Percentiles rank a stretch among this genome's conserved stretches.
phyloP scores from a whole-genome alignment of 1,140 invertebrate species.

The Magallana ariakensis region DNA sequence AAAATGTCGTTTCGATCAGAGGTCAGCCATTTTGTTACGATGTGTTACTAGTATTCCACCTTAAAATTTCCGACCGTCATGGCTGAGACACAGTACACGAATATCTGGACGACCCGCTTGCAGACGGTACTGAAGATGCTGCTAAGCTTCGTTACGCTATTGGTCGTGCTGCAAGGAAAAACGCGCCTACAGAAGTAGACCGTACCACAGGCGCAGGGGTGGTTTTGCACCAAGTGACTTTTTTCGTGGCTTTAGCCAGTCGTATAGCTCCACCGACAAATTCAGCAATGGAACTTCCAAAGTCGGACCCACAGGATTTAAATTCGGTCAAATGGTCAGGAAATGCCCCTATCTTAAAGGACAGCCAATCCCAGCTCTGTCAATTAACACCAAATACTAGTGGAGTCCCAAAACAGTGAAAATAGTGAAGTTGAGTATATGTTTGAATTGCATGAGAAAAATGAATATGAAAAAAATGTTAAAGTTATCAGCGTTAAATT shows the following conservation, averaged over 20 bases:
- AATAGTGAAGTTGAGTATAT: conserved; percentile 15
- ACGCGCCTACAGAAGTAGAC: not conserved
- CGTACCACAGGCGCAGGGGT: not conserved
- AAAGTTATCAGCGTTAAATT: not conserved
- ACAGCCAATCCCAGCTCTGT: not conserved
- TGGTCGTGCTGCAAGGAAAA: conserved; percentile 2
- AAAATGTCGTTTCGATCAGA: too few species aligned
- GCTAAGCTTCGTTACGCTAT: conserved; percentile 37
- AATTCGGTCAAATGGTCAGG: conserved; percentile 4
- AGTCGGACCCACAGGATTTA: not conserved
- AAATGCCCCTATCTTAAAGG: conserved; percentile 6
- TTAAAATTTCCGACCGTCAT: conserved; percentile 45
- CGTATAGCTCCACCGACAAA: not conserved
- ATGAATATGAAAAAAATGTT: not conserved
- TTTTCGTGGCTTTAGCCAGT: conserved; percentile 48
- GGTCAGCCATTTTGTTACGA: too few species aligned
- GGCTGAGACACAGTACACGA: conserved; percentile 43
- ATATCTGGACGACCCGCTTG: conserved; percentile 29
- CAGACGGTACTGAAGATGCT: conserved; percentile 36
- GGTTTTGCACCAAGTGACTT: conserved; percentile 33
- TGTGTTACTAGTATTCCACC: too few species aligned
- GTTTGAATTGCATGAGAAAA: conserved; percentile 21
- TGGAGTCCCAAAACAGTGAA: not conserved
- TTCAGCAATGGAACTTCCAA: not conserved
- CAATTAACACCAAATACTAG: too few species aligned